Base-by-base conservation (phyloP, 2,113 vertebrate genomes). In the Kryptolebias marmoratus region DNA sequence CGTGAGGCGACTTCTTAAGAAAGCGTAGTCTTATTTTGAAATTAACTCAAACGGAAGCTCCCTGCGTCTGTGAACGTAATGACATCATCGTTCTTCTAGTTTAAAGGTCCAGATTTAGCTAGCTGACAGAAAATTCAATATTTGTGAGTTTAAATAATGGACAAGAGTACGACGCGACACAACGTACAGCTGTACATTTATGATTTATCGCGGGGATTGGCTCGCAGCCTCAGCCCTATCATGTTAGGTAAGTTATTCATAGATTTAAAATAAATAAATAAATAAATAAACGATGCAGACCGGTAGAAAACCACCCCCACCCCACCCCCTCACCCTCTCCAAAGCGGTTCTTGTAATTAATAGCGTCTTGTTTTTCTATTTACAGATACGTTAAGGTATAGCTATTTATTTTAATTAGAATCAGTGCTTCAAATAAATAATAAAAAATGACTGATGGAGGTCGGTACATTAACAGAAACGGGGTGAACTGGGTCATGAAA, bases 121-220 rank as follows among this genome's bases (percentile, higher is more conserved):
- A 47, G 63, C 74, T 44, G 27, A 44, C 1, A 11, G 44, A 52
- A 44, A 64, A 54, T 44, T 1, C 6, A 16, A 0, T 22, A 18
- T 27, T 73, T 59, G 55, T 14, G 13, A 1, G 11, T 61, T 65
- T 39, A 27, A 69, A 67, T 45, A 16, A 94, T 94, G 93, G 93
- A 94, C 3, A 88, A 80, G 1, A 88, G 73, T 78, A 60, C 73
- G 11, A 81, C 89, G 39, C 83, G 84, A 60, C 93, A 96, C 73
- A 91, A 93, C 10, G 95, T 97, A 31, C 96, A 97, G 81, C 94
- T 99, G 39, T 99, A 97, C 81, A 96, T 99, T 86, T 99, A 98
- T 89, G 97, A 99, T 88, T 87, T 98, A 54, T 99, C 97, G 65
- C 95, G 95, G 87, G 97, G 97, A 86, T 94, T 98, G 94, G 97